Conservation (phyloP, 1,140 invertebrate genomes). For the Drosophila guanche region DNA sequence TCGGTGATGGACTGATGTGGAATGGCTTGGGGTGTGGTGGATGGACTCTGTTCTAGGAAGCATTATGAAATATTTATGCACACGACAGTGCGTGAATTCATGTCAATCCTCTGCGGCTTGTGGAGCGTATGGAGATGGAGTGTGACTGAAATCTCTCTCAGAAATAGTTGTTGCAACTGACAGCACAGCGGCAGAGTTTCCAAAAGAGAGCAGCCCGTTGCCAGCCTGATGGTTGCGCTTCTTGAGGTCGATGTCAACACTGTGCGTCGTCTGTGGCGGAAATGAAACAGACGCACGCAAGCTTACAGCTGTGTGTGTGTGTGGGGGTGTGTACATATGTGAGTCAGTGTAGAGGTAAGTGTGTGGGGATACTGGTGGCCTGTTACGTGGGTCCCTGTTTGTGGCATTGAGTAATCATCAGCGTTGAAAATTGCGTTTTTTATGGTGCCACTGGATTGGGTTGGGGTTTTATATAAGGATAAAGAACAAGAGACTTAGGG, state of each 20-base stretch:
- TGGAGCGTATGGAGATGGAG: constrained; percentile 9
- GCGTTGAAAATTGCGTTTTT: constrained; percentile 81
- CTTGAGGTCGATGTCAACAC: constrained; percentile 41
- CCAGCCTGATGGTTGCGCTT: constrained; percentile 19
- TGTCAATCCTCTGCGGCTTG: constrained; percentile 9
- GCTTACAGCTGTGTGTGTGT: constrained; percentile 2
- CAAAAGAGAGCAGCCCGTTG: constrained; percentile 32
- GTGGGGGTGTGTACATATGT: constrained; percentile 6
- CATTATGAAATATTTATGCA: constrained; percentile 79
- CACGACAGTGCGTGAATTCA: constrained; percentile 71
- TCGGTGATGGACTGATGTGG: not conserved
- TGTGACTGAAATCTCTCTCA: constrained; percentile 47
- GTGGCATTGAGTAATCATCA: constrained; percentile 82
- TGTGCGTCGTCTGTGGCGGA: constrained; percentile 66
- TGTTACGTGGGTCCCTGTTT: constrained; percentile 59
- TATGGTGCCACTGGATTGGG: constrained; percentile 64
- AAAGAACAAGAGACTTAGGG: constrained; percentile 1
- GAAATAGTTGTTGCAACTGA: constrained; percentile 20
- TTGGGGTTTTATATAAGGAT: constrained; percentile 11
- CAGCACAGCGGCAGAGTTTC: constrained; percentile 21
- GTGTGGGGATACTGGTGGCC: constrained; percentile 1
- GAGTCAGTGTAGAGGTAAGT: constrained; percentile 8
- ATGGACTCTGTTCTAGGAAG: constrained; percentile 33
- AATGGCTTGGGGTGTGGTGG: not conserved
- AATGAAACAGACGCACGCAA: constrained; percentile 67